Evolutionary conservation across 35 echinoderm and acorn worm genomes (phyloP).

Genomic region (Apostichopus japonicus): DNA sequence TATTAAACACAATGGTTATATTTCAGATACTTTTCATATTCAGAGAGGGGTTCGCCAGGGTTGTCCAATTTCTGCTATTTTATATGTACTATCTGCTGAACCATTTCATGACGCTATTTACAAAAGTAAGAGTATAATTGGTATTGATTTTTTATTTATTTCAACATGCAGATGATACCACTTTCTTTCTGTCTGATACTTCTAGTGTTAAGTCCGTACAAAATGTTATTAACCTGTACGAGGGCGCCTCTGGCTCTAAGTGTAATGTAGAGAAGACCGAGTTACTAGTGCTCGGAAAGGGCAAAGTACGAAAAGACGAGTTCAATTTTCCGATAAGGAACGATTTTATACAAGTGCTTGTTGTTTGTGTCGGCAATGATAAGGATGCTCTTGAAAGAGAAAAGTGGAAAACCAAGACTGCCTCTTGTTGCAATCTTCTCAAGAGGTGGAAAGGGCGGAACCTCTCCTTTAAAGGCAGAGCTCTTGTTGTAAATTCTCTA

Average conservation of each 20-base stretch:
- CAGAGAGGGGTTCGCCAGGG: constrained; percentile 37
- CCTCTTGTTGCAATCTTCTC: neutral
- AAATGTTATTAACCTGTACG: constrained; percentile 1
- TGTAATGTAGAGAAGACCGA: constrained; percentile 43
- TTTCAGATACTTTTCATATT: constrained; percentile 27
- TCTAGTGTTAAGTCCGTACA: neutral
- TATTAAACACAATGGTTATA: constrained; percentile 37
- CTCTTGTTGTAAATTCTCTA: constrained; percentile 3
- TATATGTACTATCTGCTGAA: constrained; percentile 47
- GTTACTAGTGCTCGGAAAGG: neutral
- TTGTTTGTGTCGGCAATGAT: constrained; percentile 3
- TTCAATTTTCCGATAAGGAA: neutral
- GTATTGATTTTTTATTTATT: constrained; percentile 29
- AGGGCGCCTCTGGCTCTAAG: constrained; percentile 17
- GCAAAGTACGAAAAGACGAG: neutral
- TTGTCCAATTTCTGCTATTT: constrained; percentile 49
- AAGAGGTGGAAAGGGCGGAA: neutral
- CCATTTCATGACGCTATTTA: constrained; percentile 3
- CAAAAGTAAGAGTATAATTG: neutral
- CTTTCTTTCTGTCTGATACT: constrained; percentile 23
- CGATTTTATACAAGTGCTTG: constrained; percentile 12
- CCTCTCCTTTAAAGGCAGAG: constrained; percentile 14
- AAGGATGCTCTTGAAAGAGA: neutral
- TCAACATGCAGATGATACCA: constrained; percentile 63
- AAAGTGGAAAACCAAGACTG: constrained; percentile 9